phyloP scores from a whole-genome alignment of 1,140 invertebrate species.

The Drosophila dunni region DNA sequence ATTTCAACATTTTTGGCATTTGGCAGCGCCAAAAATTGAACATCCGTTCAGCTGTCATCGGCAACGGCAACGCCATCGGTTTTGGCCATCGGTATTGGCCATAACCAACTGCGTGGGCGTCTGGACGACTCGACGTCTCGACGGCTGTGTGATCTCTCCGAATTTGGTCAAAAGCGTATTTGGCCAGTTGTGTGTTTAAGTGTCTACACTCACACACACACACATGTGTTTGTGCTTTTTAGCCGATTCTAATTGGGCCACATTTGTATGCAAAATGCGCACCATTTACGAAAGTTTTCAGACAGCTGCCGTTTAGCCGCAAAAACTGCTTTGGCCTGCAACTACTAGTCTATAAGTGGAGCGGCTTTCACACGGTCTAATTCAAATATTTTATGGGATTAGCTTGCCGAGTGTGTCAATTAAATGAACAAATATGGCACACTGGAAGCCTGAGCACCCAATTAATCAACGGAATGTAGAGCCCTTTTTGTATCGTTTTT shows the following conservation, averaged over 20 bases:
- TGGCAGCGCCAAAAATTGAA: constrained; percentile 44
- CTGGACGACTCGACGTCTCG: neutral
- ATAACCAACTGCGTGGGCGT: constrained; percentile 43
- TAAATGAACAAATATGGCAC: constrained; percentile 21
- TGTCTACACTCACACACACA: neutral
- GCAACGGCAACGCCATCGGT: neutral
- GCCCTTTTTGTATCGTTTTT: too few relatives aligned
- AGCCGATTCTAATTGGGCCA: constrained; percentile 62
- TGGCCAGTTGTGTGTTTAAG: constrained; percentile 11
- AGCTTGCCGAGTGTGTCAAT: constrained; percentile 33
- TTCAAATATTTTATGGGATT: constrained; percentile 64
- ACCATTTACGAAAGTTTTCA: constrained; percentile 41
- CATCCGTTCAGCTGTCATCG: constrained; percentile 60
- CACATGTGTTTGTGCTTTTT: constrained; percentile 2
- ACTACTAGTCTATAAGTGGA: constrained; percentile 42
- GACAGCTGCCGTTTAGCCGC: constrained; percentile 30
- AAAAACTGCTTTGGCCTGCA: too few relatives aligned
- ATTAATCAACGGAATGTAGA: neutral
- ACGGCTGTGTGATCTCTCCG: constrained; percentile 17
- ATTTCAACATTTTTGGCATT: constrained; percentile 45
- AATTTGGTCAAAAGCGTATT: constrained; percentile 60
- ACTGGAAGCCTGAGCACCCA: neutral
- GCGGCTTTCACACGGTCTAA: constrained; percentile 75
- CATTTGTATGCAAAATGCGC: constrained; percentile 76
- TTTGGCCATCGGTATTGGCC: too few relatives aligned